Percentiles rank a stretch among this genome's conserved stretches.
Evolutionary conservation across 2,888 invertebrate genomes (phyloP).

Genomic region (Cantharis rufa): DNA sequence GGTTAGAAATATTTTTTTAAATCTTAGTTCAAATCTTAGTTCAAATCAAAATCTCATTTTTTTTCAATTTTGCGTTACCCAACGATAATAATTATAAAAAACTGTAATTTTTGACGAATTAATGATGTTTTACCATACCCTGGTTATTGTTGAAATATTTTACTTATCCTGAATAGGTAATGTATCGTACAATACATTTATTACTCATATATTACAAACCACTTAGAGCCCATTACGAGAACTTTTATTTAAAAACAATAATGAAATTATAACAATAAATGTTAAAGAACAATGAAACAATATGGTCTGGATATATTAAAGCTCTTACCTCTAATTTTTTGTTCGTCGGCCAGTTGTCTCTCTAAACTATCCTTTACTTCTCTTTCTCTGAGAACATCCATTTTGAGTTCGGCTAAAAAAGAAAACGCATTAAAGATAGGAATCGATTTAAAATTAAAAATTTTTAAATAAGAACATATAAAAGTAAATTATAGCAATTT

Average conservation of each 20-base stretch:
- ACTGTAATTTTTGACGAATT: background rate
- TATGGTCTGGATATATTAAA: constrained; percentile 39
- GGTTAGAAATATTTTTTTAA: no score
- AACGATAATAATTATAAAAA: background rate
- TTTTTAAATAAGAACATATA: background rate
- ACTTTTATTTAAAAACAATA: constrained; percentile 27
- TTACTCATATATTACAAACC: constrained; percentile 23
- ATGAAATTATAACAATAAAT: constrained; percentile 37
- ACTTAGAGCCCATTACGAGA: constrained; percentile 16
- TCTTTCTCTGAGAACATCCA: constrained; percentile 91
- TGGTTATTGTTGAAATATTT: background rate
- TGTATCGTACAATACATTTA: constrained; percentile 15
- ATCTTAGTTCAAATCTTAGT: no score
- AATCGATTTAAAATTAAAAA: background rate
- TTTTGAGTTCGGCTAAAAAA: constrained; percentile 90
- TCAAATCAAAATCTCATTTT: no score
- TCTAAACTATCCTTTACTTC: constrained; percentile 93
- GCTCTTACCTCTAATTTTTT: constrained; percentile 90
- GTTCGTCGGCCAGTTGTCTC: constrained; percentile 90
- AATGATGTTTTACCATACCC: background rate
- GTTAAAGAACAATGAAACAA: constrained; percentile 42
- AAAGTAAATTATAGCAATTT: constrained; percentile 1
- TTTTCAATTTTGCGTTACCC: background rate
- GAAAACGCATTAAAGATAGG: constrained; percentile 7
- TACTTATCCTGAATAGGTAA: background rate